phyloP scores from a whole-genome alignment of 1,140 invertebrate species.

The Bemisia tabaci region DNA sequence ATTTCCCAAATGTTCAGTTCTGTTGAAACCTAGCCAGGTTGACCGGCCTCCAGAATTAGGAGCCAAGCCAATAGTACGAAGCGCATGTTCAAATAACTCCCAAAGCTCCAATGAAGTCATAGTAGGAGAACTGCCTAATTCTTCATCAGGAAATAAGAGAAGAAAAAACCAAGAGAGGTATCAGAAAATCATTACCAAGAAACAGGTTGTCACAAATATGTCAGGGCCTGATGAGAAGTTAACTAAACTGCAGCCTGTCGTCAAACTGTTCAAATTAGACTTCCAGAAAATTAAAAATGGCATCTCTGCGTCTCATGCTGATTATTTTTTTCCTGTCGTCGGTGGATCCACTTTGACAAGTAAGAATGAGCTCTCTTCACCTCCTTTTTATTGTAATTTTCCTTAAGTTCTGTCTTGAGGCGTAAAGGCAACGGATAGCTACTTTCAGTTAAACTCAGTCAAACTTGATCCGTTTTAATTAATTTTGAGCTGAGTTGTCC shows the following conservation, averaged over 20 bases:
- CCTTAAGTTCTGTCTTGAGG: too few relatives aligned
- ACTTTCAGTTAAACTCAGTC: too few relatives aligned
- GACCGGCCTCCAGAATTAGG: background rate
- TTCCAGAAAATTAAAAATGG: background rate
- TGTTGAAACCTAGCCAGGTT: too few relatives aligned
- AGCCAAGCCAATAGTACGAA: slow-evolving; percentile 1
- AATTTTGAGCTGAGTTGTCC: too few relatives aligned
- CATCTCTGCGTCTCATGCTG: background rate
- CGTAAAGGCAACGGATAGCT: too few relatives aligned
- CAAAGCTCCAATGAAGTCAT: too few relatives aligned
- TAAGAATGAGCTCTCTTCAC: too few relatives aligned
- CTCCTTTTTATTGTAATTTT: too few relatives aligned
- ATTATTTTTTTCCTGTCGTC: background rate
- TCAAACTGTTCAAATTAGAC: background rate
- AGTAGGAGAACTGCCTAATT: too few relatives aligned
- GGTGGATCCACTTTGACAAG: background rate
- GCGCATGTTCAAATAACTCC: too few relatives aligned
- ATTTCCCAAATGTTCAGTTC: background rate
- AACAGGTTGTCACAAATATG: background rate
- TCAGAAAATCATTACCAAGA: background rate
- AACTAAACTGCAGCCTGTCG: background rate
- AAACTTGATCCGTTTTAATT: too few relatives aligned
- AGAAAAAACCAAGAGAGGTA: background rate
- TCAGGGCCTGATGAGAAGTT: background rate
- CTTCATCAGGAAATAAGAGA: background rate